Percentiles rank a stretch among this genome's conserved stretches.
phyloP scores from a whole-genome alignment of 2,888 invertebrate species.

The Buathra laborator region DNA sequence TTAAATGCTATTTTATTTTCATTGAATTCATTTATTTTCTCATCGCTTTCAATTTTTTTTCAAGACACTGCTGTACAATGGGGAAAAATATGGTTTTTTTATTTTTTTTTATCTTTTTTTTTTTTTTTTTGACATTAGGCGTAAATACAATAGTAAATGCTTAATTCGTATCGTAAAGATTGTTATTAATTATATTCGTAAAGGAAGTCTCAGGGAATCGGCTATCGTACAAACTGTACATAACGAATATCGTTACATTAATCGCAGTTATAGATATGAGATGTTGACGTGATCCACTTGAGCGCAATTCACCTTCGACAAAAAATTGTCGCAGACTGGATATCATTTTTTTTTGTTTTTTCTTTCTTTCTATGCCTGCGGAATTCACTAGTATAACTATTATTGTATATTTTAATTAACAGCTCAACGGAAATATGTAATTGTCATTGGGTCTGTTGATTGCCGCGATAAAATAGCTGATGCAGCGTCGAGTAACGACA shows the following conservation, averaged over 20 bases:
- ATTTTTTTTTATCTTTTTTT: constrained; percentile 41
- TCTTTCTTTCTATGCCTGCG: constrained; percentile 46
- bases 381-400: constrained; percentile 54
- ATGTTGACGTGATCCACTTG: constrained; percentile 49
- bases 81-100: constrained; percentile 63
- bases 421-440: constrained; percentile 33
- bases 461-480: constrained; percentile 52
- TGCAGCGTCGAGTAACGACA: constrained; percentile 43
- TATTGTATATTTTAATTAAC: constrained; percentile 53
- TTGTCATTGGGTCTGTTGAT: constrained; percentile 41
- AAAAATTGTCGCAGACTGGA: constrained; percentile 49
- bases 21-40: constrained; percentile 59
- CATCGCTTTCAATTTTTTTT: constrained; percentile 52
- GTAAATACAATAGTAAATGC: constrained; percentile 56
- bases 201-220: constrained; percentile 55
- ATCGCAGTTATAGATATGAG: constrained; percentile 49
- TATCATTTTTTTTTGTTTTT: constrained; percentile 30
- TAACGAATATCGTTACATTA: constrained; percentile 48
- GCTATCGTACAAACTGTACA: constrained; percentile 52
- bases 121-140: constrained; percentile 58
- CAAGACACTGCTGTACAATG: constrained; percentile 66
- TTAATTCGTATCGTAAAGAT: constrained; percentile 62
- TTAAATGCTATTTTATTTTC: background rate
- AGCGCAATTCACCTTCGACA: constrained; percentile 58
- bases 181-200: constrained; percentile 55